These are phyloP conservation scores for Nebria ingens DNA, from an alignment of 1,140 invertebrate genomes.

Conservation along the genomic window DNA sequence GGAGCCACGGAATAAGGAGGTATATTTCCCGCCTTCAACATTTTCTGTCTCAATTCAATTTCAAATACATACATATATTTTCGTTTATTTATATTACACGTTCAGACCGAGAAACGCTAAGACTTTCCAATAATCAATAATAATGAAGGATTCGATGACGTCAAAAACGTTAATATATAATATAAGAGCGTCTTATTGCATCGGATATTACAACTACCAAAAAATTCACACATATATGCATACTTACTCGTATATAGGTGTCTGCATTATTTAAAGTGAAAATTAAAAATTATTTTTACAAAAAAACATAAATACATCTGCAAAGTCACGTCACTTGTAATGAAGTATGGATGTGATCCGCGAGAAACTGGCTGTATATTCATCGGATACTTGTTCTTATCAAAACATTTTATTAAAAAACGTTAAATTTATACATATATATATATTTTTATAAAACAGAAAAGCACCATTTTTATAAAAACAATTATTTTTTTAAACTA, in stretches of 20 bases:
- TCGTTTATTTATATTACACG: no score
- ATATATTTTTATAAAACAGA: no score
- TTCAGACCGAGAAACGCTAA: no score
- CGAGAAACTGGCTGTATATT: not conserved
- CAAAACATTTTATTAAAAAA: no score
- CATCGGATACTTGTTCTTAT: not conserved
- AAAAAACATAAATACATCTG: no score
- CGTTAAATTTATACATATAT: no score
- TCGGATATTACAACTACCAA: not conserved
- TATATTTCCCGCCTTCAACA: not conserved
- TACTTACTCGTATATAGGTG: no score
- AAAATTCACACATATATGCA: not conserved
- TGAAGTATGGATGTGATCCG: not conserved
- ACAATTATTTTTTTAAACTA: no score
- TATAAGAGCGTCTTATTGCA: not conserved
- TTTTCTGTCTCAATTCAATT: not conserved
- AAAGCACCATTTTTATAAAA: no score
- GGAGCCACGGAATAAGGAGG: not conserved
- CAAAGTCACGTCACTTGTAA: not conserved
- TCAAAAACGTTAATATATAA: not conserved
- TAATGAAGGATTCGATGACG: not conserved
- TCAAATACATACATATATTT: no score
- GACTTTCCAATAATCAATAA: no score
- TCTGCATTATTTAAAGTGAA: not conserved
- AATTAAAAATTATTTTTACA: conserved; percentile 1